Evolutionary conservation across 35 echinoderm and acorn worm species (phyloP), one percentile per base, ranked within the genome.

Genomic region (Amphiura filiformis): DNA sequence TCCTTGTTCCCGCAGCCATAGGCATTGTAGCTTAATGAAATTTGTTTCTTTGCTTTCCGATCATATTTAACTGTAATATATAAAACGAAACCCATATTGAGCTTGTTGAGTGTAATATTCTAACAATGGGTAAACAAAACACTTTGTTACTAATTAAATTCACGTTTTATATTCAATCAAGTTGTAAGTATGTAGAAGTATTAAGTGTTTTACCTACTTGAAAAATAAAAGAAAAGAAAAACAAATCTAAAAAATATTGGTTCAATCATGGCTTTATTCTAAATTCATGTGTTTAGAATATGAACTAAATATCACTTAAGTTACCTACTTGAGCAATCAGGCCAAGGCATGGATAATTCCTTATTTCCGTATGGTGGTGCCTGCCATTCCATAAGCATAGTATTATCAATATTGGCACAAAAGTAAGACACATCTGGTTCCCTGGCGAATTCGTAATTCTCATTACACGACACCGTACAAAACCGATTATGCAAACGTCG

Each of bases 401-500:
- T 35, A 12, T 33, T 77, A 47, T 2, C 31, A 84, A 35, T 38
- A 2, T 57, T 82, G 2, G 17, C 12, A 36, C 90, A 92, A 39
- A 0, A 92, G 42, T 92, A 92, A 0, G 79, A 17, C 12, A 14
- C 17, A 18, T 81, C 84, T 13, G 90, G 90, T 0, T 79, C 64
- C n/a, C 76, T 42, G 1, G 77, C 36, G 41, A 92, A 92, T 32
- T 86, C 84, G 76, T 75, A 92, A 35, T 82, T 65, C 0, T 82
- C 56, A 0, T 82, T 56, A 56, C 90, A 92, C 23, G 90, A 80
- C 13, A 82, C 90, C 0, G 76, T 57, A 49, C 90, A 92, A 42
- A 92, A 92, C 23, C 86, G 90, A 44, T 84, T 84, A 30, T 84
- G 84, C 17, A 92, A 35, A 84, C 90, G 86, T 15, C 47, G 80